Evolutionary conservation across 2,888 invertebrate species (phyloP), one percentile per base, ranked within the genome.

Genomic region (Priocnemis perturbator): DNA sequence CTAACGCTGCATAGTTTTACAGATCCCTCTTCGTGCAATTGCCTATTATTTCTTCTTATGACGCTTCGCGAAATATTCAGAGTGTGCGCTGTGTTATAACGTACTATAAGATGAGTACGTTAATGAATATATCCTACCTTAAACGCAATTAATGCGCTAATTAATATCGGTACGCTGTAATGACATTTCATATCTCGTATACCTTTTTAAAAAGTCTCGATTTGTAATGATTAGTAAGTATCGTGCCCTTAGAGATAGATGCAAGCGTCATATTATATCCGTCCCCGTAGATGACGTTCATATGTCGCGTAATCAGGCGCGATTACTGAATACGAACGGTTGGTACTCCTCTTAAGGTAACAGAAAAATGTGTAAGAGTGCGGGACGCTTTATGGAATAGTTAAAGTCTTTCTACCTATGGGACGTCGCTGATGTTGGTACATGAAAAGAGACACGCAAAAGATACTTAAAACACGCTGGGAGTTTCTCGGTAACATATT

Each of bases 241-340:
- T 69, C 73, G 75, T 69, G 72, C 78, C 79, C 76, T 73, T 77
- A 65, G 71, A 69, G 70, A 77, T 74, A 79, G 77, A 81, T 81
- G 78, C 67, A 81, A 83, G 86, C 82, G 84, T 87, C 85, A 85
- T 83, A 83, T 85, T 85, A 84, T 86, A 88, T 88, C 88, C 88
- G 88, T 88, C 88, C 88, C 87, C 85, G 79, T 87, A 88, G 86
- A 86, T 64, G 71, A 71, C 70, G 69, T 86, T 84, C 84, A 83
- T 85, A 85, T 82, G 17, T 60, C 48, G 60, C 44, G 37, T n/a
- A 11, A 48, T 21, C 67, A 58, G 68, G 78, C 14, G 37, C 50
- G 50, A 73, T 37, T 64, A 74, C 71, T 63, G 72, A 37, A 81
- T 69, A 67, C 73, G 70, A 78, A 73, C 81, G 74, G 81, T 83